A percentile compares a stretch with the other conserved stretches of the same genome.
phyloP scores from a whole-genome alignment of 2,888 invertebrate genomes.

The Schizaphis graminum region DNA sequence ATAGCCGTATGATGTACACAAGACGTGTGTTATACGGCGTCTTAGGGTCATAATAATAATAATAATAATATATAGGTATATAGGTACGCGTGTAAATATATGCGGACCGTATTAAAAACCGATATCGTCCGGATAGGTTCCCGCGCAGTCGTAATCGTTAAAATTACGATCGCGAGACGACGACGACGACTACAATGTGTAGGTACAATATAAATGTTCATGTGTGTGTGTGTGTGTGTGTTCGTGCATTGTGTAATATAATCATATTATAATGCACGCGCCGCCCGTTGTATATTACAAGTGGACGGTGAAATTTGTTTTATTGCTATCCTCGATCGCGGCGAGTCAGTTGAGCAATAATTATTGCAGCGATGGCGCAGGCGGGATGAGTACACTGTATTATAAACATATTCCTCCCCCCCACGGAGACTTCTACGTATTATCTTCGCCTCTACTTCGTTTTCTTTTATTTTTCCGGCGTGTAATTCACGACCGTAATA shows the following conservation, averaged over 20 bases:
- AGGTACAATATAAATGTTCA: not conserved
- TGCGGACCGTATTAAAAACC: conserved; percentile 14
- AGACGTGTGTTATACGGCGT: not conserved
- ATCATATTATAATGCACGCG: not conserved
- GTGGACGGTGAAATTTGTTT: conserved; percentile 14
- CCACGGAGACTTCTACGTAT: not conserved
- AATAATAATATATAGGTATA: not conserved
- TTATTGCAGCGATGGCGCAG: not conserved
- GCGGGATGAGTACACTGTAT: not conserved
- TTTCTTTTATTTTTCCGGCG: not conserved
- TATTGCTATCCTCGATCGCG: not conserved
- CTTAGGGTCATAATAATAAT: not conserved
- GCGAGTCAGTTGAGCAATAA: not conserved
- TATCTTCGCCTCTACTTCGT: not conserved
- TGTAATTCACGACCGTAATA: not conserved
- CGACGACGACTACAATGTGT: conserved; percentile 27
- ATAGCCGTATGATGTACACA: not conserved
- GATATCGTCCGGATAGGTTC: conserved; percentile 43
- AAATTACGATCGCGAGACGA: conserved; percentile 40
- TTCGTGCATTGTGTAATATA: not conserved
- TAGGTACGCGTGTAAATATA: not conserved
- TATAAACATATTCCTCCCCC: not conserved
- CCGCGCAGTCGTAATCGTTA: conserved; percentile 37
- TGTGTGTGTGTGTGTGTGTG: not conserved
- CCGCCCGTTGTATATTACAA: not conserved